phyloP scores from a whole-genome alignment of 2,888 invertebrate genomes.

The Theretra japonica region DNA sequence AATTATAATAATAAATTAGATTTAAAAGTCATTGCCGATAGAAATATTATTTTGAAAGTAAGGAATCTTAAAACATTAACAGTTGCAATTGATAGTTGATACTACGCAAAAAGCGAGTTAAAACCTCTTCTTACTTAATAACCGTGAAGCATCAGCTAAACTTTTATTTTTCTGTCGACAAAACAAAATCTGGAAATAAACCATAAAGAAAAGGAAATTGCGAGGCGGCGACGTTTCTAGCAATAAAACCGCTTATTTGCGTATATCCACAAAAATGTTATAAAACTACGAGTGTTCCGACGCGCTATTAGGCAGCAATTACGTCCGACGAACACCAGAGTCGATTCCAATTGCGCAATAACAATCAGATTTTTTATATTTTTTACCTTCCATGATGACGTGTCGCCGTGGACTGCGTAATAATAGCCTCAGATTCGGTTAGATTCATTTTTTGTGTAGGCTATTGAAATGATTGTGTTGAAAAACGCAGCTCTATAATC shows the following conservation, averaged over 20 bases:
- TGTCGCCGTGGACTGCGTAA: slow-evolving; percentile 17
- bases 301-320: slow-evolving; percentile 27
- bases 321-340: slow-evolving; percentile 25
- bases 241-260: slow-evolving; percentile 22
- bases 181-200: slow-evolving; percentile 5
- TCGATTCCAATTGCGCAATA: slow-evolving; percentile 27
- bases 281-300: slow-evolving; percentile 21
- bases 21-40: too few relatives aligned
- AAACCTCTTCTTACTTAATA: not conserved
- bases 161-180: not conserved
- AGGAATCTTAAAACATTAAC: too few relatives aligned
- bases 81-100: too few relatives aligned
- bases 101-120: too few relatives aligned
- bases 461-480: not conserved
- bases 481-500: not conserved
- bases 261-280: slow-evolving; percentile 25
- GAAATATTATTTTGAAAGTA: too few relatives aligned
- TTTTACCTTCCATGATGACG: slow-evolving; percentile 27
- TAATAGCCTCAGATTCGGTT: not conserved
- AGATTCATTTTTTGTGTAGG: slow-evolving; percentile 2
- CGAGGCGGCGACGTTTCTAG: slow-evolving; percentile 13
- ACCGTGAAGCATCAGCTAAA: not conserved
- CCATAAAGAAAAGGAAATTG: slow-evolving; percentile 17
- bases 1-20: too few relatives aligned
- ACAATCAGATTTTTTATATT: slow-evolving; percentile 29